Evolutionary conservation across 2,113 vertebrate species (phyloP), one percentile per base, ranked within the genome.

Genomic region (Oryzias celebensis): DNA sequence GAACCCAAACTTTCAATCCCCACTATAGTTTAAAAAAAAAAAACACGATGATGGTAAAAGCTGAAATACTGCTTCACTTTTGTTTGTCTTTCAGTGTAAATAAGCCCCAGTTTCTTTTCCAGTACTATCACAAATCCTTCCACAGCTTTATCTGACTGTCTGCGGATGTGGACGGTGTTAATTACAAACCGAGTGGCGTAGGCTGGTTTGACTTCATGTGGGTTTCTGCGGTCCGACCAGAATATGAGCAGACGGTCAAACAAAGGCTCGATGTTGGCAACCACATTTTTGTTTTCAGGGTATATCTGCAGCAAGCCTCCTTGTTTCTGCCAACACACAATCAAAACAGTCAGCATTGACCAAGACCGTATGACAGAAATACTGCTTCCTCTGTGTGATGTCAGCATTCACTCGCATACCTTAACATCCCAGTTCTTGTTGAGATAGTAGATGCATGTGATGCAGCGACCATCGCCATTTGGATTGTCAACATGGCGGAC

Each of bases 401-500:
- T 42, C 31, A 10, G 15, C 36, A 50, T 1, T 17, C 22, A 58
- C 28, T 45, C 5, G 43, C 14, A 42, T 91, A 96, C 95, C 92
- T 94, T 90, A 41, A 90, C 91, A 23, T 97, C 93, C 95, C 95
- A 97, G 88, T 94, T 88, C 83, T 93, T 94, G 90, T 97, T 97
- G 46, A 96, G 94, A 89, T 97, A 97, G 90, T 97, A 97, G 83
- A 97, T 97, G 65, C 95, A 97, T 1, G 95, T 97, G 89, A 97
- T 92, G 81, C 94, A 96, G 84, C 95, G 95, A 24, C 95, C 95
- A 4, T 96, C 95, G 4, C 94, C 91, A 1, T 95, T 94, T 4
- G 95, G 95, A 81, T 96, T 97, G 89, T 97, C 95, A 67, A 97
- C 94, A 20, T 97, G 95, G 64, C 95, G 92, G 73, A 97, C 93